Percentiles rank a stretch among this genome's conserved stretches.
phyloP scores from a whole-genome alignment of 2,113 vertebrate species.

The Leucosticte australis region DNA sequence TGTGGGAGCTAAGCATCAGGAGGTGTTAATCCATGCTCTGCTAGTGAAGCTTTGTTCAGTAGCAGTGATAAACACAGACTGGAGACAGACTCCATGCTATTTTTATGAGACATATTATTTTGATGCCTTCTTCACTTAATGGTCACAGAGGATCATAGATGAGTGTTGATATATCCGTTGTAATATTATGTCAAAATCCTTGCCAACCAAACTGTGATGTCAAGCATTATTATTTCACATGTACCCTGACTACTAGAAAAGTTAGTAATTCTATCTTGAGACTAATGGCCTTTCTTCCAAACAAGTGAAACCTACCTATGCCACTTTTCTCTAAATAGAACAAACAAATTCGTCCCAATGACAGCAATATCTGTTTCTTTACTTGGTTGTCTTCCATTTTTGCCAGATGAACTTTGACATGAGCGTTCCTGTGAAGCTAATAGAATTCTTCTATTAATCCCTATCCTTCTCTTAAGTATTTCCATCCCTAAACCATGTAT shows the following conservation, averaged over 20 bases:
- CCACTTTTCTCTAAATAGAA: background rate
- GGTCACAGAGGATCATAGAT: background rate
- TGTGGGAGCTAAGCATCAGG: background rate
- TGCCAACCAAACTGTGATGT: slow-evolving; percentile 16
- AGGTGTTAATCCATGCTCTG: background rate
- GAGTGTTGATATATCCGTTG: slow-evolving; percentile 5
- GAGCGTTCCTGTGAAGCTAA: background rate
- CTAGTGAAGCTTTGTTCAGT: background rate
- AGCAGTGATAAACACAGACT: background rate
- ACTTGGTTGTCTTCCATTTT: background rate
- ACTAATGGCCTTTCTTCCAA: background rate
- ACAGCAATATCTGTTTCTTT: background rate
- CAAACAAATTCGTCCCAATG: background rate
- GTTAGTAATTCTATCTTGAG: background rate
- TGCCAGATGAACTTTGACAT: background rate
- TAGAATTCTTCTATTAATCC: background rate
- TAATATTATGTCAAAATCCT: slow-evolving; percentile 31
- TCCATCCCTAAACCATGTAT: background rate
- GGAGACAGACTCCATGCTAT: background rate
- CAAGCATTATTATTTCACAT: background rate
- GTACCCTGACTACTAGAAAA: background rate
- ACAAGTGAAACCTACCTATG: background rate
- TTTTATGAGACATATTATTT: slow-evolving; percentile 13
- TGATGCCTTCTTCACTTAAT: slow-evolving; percentile 17
- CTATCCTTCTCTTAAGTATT: background rate